These are phyloP conservation scores for Centropus bengalensis DNA, from an alignment of 2,113 vertebrate genomes.

Conservation along the genomic window DNA sequence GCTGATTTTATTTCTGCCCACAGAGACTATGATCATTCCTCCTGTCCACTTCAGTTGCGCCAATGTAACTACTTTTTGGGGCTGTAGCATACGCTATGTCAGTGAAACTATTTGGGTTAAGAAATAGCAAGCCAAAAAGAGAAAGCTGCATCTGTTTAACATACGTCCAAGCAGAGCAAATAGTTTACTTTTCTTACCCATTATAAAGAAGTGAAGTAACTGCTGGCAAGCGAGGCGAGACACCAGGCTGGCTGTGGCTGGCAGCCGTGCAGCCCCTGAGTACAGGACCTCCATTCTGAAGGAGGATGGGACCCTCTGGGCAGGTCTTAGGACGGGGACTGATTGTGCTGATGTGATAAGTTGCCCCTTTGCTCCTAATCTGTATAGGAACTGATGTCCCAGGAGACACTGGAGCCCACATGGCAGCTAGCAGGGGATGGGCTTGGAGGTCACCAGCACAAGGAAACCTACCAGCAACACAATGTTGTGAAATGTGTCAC, in stretches of 20 bases:
- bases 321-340: not conserved
- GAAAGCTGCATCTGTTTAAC: not conserved
- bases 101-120: not conserved
- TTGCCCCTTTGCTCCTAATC: not conserved
- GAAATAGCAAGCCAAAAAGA: not conserved
- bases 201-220: not conserved
- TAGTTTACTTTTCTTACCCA: not conserved
- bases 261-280: not conserved
- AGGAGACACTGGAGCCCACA: not conserved
- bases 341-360: not conserved
- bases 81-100: not conserved
- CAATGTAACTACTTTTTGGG: not conserved
- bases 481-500: not conserved
- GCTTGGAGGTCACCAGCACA: not conserved
- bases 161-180: not conserved
- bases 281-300: not conserved
- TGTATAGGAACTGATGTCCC: not conserved
- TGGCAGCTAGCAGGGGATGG: not conserved
- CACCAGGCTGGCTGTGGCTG: fast-evolving
- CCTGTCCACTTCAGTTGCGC: not conserved
- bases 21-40: not conserved
- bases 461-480: not conserved
- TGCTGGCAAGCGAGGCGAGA: not conserved
- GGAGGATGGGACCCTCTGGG: no score
- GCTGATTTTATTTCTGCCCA: not conserved